phyloP scores from a whole-genome alignment of 2,888 invertebrate genomes.

The Eupsilia transversa region DNA sequence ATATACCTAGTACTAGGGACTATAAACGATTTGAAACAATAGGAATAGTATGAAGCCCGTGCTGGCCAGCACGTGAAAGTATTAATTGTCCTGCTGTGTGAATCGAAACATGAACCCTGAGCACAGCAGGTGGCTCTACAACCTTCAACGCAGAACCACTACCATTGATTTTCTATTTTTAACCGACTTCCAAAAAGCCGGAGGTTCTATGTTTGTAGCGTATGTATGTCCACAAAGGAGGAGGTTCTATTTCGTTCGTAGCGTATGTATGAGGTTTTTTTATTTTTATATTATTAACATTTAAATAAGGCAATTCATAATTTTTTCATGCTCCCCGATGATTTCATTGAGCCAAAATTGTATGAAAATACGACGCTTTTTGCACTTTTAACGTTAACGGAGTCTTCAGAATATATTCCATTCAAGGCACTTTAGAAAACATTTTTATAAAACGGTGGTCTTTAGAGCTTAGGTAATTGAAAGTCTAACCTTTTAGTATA shows the following conservation, averaged over 20 bases:
- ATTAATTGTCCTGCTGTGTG: constrained; percentile 15
- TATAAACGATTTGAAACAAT: constrained; percentile 1
- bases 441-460: constrained; percentile 27
- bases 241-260: too few relatives aligned
- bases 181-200: too few relatives aligned
- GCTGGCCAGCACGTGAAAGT: neutral
- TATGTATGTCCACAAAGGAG: too few relatives aligned
- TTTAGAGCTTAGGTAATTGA: constrained; percentile 40
- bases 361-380: constrained; percentile 25
- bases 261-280: too few relatives aligned
- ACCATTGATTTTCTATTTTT: constrained; percentile 15
- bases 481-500: constrained; percentile 29
- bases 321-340: neutral
- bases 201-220: too few relatives aligned
- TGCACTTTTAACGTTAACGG: constrained; percentile 11
- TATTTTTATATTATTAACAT: neutral
- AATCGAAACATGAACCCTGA: constrained; percentile 12
- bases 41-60: neutral
- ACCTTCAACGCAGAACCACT: neutral
- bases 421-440: constrained; percentile 23
- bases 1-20: neutral
- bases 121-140: constrained; percentile 19
- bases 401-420: constrained; percentile 25
- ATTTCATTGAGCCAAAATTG: constrained; percentile 28
- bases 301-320: constrained; percentile 10